Evolutionary conservation across 2,113 vertebrate genomes (phyloP).

Genomic region (Pristiophorus japonicus): DNA sequence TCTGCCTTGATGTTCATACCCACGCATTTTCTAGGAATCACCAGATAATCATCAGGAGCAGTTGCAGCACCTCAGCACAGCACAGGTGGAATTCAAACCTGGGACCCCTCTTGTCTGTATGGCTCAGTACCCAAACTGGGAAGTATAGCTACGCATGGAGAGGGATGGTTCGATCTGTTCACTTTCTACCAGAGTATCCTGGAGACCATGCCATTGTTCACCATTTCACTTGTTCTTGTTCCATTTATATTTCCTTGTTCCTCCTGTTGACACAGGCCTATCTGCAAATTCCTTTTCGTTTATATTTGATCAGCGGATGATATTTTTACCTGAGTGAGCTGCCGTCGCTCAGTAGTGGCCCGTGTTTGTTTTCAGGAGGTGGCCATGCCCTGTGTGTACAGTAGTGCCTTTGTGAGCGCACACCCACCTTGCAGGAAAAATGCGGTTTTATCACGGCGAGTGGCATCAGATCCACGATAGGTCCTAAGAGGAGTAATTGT

Average conservation of each 20-base stretch:
- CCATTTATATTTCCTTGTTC: not conserved
- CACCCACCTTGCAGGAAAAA: not conserved
- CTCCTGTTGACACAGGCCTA: not conserved
- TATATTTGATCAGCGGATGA: not conserved
- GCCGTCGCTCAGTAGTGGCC: not conserved
- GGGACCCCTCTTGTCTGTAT: not conserved
- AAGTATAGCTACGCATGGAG: not conserved
- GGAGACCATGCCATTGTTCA: not conserved
- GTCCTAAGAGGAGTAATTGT: too few relatives aligned
- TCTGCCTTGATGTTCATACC: too few relatives aligned
- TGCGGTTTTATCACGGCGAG: not conserved
- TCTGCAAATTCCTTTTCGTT: not conserved
- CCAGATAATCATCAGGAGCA: too few relatives aligned
- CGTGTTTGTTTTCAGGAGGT: not conserved
- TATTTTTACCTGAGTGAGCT: not conserved
- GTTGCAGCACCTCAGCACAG: not conserved
- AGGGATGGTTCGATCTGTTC: not conserved
- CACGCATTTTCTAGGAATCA: not conserved
- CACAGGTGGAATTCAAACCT: not conserved
- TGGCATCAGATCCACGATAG: not conserved
- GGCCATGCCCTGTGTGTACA: not conserved
- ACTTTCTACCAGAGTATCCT: not conserved
- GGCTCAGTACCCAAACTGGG: not conserved
- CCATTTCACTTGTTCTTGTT: not conserved
- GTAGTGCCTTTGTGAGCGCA: not conserved